These are phyloP conservation scores for Actenoides hombroni DNA, from an alignment of 2,113 vertebrate genomes.

Conservation along the genomic window DNA sequence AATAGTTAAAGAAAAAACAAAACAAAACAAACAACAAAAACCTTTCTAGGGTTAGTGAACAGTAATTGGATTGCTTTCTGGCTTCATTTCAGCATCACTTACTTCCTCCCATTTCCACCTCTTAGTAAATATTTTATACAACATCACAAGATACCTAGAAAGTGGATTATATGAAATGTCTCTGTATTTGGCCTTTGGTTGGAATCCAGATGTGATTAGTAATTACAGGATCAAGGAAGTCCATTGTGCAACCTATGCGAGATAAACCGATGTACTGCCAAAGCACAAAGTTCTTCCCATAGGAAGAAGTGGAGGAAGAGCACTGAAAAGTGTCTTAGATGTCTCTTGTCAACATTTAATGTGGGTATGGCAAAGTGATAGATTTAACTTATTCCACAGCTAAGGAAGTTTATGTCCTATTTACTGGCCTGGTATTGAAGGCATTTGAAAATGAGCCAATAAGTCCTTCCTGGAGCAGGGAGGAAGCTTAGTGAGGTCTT, in stretches of 20 bases:
- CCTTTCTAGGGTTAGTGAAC: neutral
- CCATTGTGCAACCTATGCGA: neutral
- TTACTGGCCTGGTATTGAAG: neutral
- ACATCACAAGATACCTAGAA: neutral
- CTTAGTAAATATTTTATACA: neutral
- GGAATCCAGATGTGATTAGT: neutral
- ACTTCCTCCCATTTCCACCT: neutral
- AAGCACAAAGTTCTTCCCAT: neutral
- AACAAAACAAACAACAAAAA: neutral
- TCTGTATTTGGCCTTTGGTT: neutral
- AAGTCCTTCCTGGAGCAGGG: neutral
- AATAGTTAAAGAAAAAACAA: neutral
- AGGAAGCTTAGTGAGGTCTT: neutral
- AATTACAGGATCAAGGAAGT: neutral
- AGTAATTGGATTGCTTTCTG: neutral
- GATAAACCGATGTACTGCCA: neutral
- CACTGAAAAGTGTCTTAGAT: neutral
- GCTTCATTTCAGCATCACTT: neutral
- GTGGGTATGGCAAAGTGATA: neutral
- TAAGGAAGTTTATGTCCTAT: neutral
- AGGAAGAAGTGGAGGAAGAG: neutral
- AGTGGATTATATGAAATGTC: neutral
- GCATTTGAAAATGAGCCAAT: neutral
- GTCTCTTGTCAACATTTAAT: neutral
- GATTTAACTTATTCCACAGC: neutral